phyloP scores from a whole-genome alignment of 2,797 vertebrate species.

The Ctenosaura bakeri region DNA sequence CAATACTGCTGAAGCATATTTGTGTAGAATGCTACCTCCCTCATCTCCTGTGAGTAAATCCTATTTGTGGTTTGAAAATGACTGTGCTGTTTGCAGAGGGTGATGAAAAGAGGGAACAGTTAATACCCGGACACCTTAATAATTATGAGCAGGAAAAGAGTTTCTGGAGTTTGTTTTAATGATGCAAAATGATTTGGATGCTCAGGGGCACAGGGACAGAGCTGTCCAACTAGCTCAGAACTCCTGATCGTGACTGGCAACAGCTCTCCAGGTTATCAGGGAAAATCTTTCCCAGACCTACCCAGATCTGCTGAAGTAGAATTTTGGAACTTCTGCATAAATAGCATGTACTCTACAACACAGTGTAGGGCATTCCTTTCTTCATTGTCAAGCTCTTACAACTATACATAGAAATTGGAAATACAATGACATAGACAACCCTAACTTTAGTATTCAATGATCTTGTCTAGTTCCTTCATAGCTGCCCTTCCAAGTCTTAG shows the following conservation, averaged over 20 bases:
- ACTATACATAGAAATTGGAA: too few relatives aligned
- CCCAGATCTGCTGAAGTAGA: neutral
- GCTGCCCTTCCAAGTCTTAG: too few relatives aligned
- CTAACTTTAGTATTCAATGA: too few relatives aligned
- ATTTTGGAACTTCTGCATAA: neutral
- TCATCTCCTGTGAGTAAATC: neutral
- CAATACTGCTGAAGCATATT: neutral
- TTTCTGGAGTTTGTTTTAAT: neutral
- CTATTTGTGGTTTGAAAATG: neutral
- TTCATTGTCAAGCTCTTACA: too few relatives aligned
- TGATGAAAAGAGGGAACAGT: neutral
- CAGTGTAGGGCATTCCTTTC: neutral
- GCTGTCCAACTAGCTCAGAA: neutral
- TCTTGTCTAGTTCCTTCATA: too few relatives aligned
- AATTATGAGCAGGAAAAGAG: constrained; percentile 1
- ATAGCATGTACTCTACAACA: neutral
- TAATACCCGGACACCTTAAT: neutral
- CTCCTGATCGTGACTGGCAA: neutral
- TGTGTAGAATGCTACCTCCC: constrained; percentile 7
- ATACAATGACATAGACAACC: too few relatives aligned
- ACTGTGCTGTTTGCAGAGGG: neutral
- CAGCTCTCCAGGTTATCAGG: neutral
- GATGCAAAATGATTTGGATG: neutral
- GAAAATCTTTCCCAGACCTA: neutral
- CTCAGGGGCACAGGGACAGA: neutral